Conservation (phyloP, 2,797 vertebrate genomes). For the Gallinago nigripennis region DNA sequence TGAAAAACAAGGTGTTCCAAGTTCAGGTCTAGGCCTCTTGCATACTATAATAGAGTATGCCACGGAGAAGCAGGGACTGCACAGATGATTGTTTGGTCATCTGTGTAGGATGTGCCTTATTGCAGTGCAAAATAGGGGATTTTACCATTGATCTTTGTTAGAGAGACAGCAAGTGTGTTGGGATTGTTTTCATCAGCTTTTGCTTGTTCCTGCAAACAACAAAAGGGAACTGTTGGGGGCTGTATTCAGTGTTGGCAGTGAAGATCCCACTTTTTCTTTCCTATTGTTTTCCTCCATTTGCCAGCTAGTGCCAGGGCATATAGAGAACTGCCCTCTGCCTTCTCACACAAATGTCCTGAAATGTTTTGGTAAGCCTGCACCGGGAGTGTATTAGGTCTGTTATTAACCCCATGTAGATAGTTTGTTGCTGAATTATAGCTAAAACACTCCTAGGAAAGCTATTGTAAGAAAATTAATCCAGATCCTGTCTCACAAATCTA, state of each 20-base stretch:
- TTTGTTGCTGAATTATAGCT: neutral
- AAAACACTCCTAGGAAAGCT: neutral
- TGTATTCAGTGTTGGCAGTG: conserved; percentile 20
- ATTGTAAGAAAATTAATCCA: neutral
- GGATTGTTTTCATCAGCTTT: conserved; percentile 52
- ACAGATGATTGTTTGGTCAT: neutral
- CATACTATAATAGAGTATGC: neutral
- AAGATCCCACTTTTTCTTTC: conserved; percentile 32
- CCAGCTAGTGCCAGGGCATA: neutral
- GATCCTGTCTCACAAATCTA: neutral
- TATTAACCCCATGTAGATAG: neutral
- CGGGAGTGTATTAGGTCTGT: neutral
- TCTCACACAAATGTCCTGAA: neutral
- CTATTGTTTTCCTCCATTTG: conserved; percentile 25
- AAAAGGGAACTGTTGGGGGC: conserved; percentile 49
- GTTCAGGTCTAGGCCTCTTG: neutral
- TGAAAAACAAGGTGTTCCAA: neutral
- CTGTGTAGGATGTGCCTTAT: neutral
- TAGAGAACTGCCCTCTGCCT: neutral
- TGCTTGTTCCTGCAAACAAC: conserved; percentile 37
- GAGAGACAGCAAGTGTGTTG: conserved; percentile 8
- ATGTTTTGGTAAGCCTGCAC: neutral
- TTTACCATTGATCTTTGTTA: conserved; percentile 40
- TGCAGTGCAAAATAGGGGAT: neutral
- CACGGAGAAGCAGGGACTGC: neutral